Evolutionary conservation across 1,140 invertebrate species (phyloP).

Genomic region (Sycophaga agraensis): DNA sequence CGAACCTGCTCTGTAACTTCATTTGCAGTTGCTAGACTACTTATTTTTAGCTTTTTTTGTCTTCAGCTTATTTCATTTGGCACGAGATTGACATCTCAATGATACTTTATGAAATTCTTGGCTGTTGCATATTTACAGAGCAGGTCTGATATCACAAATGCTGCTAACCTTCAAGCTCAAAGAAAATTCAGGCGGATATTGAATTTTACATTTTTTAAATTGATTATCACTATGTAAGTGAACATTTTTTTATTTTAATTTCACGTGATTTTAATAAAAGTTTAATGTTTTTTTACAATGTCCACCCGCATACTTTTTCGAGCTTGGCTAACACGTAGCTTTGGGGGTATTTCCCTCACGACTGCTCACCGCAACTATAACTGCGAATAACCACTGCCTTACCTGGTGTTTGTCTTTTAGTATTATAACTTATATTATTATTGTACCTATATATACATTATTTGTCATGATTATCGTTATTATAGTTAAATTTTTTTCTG

Average conservation of each 20-base stretch:
- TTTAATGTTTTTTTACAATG: neutral
- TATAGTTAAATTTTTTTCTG: constrained; percentile 19
- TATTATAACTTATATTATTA: constrained; percentile 38
- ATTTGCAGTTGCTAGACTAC: neutral
- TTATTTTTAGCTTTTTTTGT: constrained; percentile 11
- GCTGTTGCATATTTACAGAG: constrained; percentile 32
- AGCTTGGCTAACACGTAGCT: constrained; percentile 59
- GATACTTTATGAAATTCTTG: constrained; percentile 13
- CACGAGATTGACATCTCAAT: neutral
- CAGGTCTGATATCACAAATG: constrained; percentile 54
- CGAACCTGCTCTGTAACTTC: constrained; percentile 46
- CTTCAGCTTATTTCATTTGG: neutral
- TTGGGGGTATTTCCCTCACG: constrained; percentile 56
- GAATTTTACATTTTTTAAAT: no score
- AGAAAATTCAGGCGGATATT: constrained; percentile 30
- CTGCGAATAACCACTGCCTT: constrained; percentile 60
- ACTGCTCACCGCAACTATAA: constrained; percentile 62
- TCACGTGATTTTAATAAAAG: no score
- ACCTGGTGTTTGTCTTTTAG: constrained; percentile 59
- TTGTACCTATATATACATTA: no score
- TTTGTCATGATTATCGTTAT: constrained; percentile 13
- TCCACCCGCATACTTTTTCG: constrained; percentile 36
- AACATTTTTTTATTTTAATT: no score
- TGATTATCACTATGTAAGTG: no score
- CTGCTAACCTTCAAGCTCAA: constrained; percentile 57